Conservation (phyloP, 2,113 vertebrate species). For the Lutjanus erythropterus region DNA sequence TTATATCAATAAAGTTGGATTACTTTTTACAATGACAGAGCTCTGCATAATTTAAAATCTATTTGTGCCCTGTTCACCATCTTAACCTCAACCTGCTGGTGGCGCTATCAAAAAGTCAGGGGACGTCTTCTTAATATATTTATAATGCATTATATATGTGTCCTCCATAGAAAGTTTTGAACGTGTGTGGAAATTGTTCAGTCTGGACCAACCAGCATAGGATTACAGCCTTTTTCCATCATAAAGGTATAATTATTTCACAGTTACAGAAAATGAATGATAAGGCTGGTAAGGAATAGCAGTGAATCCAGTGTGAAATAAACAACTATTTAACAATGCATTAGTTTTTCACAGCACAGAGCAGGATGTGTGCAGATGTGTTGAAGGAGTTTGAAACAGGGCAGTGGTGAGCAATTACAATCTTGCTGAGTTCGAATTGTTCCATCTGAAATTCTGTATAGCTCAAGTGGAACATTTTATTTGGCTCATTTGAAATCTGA, state of each 20-base stretch:
- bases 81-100: no score
- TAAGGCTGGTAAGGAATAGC: no score
- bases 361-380: conserved; percentile 64
- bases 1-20: no score
- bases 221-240: neutral
- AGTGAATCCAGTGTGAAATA: neutral
- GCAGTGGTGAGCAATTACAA: conserved; percentile 70
- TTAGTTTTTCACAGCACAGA: conserved; percentile 11
- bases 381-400: conserved; percentile 20
- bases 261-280: neutral
- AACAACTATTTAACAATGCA: neutral
- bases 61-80: no score
- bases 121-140: no score
- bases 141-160: no score
- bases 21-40: no score
- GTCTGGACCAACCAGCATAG: neutral
- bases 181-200: no score
- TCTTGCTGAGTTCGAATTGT: conserved; percentile 78
- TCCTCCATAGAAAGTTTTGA: no score
- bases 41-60: no score
- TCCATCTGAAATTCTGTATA: conserved; percentile 45
- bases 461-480: conserved; percentile 79
- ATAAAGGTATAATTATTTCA: neutral
- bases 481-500: conserved; percentile 71
- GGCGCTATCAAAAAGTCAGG: no score